These are phyloP conservation scores for Sebastes minor DNA, from an alignment of 2,797 vertebrate species.

Conservation along the genomic window DNA sequence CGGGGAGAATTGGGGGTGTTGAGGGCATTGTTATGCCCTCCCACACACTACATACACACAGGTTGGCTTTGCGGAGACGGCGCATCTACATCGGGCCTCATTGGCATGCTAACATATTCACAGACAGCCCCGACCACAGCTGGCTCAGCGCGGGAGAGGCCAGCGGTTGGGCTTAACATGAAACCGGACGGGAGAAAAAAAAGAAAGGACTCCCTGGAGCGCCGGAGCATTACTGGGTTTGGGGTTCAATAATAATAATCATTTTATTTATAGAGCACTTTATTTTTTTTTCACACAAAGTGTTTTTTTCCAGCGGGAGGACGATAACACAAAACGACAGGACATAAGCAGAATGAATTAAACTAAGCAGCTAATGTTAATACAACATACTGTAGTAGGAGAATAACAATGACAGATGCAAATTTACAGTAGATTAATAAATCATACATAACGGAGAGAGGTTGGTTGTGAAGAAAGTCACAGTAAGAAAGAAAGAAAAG, in stretches of 20 bases:
- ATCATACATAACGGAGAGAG: neutral
- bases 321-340: neutral
- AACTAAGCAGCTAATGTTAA: neutral
- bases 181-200: constrained; percentile 14
- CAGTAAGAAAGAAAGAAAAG: neutral
- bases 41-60: constrained; percentile 42
- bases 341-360: neutral
- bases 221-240: neutral
- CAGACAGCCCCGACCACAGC: constrained; percentile 44
- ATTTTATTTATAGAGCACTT: constrained; percentile 25
- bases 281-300: neutral
- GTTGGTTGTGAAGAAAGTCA: neutral
- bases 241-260: neutral
- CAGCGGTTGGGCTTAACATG: constrained; percentile 20
- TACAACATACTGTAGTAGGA: accelerated
- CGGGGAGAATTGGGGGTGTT: constrained; percentile 23
- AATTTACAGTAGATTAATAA: neutral
- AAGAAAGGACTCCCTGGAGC: constrained; percentile 5
- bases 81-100: constrained; percentile 48
- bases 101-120: constrained; percentile 74
- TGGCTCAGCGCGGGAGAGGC: constrained; percentile 48
- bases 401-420: neutral
- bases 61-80: neutral
- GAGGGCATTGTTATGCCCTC: constrained; percentile 30
- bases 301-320: neutral